Evolutionary conservation across 1,140 invertebrate genomes (phyloP), one percentile per base, ranked within the genome.

Genomic region (Formica selysi): DNA sequence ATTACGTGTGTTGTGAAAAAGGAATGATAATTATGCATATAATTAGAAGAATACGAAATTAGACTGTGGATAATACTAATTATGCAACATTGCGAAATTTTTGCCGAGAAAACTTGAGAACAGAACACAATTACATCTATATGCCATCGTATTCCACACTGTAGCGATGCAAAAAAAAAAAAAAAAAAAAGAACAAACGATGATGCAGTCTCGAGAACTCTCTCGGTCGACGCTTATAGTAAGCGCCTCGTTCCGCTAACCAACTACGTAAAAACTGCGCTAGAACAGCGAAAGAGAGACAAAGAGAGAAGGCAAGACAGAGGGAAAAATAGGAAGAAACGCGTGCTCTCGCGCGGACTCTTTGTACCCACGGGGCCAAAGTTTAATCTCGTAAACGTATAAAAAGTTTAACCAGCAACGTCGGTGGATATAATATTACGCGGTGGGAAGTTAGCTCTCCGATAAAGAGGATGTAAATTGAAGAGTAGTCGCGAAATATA

Each of bases 371-470:
- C 59, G 89, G 88, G 89, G 85, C 90, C 91, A 89, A 92, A 93
- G 91, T 93, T 93, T 93, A 93, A 93, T 93, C 91, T 90, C 89
- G 87, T 90, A 89, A 92, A 92, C 89, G 90, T 89, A 89, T 92
- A 92, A 92, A 92, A 93, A 93, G 93, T 93, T 93, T 92, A 91
- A 92, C 92, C 81, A 89, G 84, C 73, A 88, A 91, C 86, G 89
- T 88, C 62, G 64, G 91, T 85, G 89, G 88, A 91, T 92, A 91
- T 92, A 92, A 90, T 92, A 91, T 92, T 89, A 87, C 88, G 86
- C 86, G 88, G 90, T 90, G 36, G 87, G 48, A 91, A 91, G 90
- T 91, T 91, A 85, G 73, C 73, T 51, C 73, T 61, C n/a, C 78
- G 87, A 86, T 86, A 91, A 91, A 87, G 89, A 85, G 76, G 85